Base-by-base conservation (phyloP, 1,140 invertebrate species). In the Coenobita brevimanus region DNA sequence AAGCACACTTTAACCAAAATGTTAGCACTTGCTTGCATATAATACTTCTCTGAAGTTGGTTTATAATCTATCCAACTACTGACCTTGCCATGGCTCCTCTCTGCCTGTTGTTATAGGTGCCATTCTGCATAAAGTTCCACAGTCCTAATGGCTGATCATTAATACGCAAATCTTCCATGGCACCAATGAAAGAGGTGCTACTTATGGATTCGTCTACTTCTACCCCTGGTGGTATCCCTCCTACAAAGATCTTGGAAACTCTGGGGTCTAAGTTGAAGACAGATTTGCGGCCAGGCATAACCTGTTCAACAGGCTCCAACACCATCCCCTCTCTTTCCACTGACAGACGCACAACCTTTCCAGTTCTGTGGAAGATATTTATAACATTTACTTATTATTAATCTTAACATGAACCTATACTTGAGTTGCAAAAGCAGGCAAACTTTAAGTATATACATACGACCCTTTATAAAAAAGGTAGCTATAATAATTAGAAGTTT, bases 91-190 rank as follows among this genome's bases (percentile, higher is more conserved):
- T 91, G 0, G 96, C 96, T 8, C 95, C 96, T 89, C 64, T 75
- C 24, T 82, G 62, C 1, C 95, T 93, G 69, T 95, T 93, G 80
- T 97, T 97, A 54, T 96, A 95, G 36, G 95, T 95, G 62, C 96
- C 95, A 50, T 92, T 88, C 41, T 27, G 84, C 8, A 95, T 93
- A 91, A 98, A 98, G 93, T 99, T 99, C 98, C 98, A 99, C 21
- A 99, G 94, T 0, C 98, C 98, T 21, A 99, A 95, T 3, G 95
- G 96, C 17, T 95, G 95, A 43, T 97, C 97, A 24, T 98, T 98
- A 89, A 99, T 96, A 75, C 95, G 94, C 0, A 99, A 92, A 78
- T 98, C 97, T 92, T 99, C 98, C 87, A 99, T 96, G 90, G 96
- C 94, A 3, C 99, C 99, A 71, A 96, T 95, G 92, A 98, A 99